phyloP scores from a whole-genome alignment of 1,140 invertebrate species.

The Trichogramma pretiosum region DNA sequence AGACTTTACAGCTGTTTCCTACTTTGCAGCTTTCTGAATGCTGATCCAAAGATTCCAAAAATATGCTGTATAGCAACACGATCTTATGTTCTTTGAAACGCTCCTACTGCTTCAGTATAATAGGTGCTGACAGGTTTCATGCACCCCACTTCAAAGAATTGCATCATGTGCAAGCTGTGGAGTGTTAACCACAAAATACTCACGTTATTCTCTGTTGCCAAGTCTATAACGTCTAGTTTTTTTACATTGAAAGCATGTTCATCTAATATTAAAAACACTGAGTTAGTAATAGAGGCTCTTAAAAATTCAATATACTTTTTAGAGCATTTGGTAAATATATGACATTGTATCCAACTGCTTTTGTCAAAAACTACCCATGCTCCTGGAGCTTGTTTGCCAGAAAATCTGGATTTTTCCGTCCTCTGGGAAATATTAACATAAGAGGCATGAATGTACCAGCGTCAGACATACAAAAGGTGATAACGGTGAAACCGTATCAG shows the following conservation, averaged over 20 bases:
- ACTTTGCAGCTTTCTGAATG: not conserved
- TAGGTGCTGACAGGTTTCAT: not conserved
- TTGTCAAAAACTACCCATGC: constrained; percentile 11
- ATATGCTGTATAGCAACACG: not conserved
- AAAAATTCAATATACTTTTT: too few relatives aligned
- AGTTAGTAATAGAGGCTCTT: not conserved
- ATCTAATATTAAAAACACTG: not conserved
- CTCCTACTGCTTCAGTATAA: not conserved
- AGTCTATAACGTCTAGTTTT: not conserved
- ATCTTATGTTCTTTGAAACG: not conserved
- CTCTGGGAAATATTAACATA: constrained; percentile 32
- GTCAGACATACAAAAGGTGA: constrained; percentile 37
- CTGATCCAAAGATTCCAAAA: not conserved
- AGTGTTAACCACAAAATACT: constrained; percentile 19
- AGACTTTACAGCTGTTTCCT: not conserved
- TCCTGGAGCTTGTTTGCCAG: constrained; percentile 17
- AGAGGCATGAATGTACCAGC: constrained; percentile 31
- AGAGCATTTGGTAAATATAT: constrained; percentile 21
- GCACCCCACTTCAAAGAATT: not conserved
- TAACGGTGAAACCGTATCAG: constrained; percentile 29
- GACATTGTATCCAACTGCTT: constrained; percentile 13
- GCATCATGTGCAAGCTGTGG: constrained; percentile 21
- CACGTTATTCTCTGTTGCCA: not conserved
- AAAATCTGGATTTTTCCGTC: constrained; percentile 28
- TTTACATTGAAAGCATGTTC: too few relatives aligned